Conservation (phyloP, 1,140 invertebrate genomes). For the Diuraphis noxia region DNA sequence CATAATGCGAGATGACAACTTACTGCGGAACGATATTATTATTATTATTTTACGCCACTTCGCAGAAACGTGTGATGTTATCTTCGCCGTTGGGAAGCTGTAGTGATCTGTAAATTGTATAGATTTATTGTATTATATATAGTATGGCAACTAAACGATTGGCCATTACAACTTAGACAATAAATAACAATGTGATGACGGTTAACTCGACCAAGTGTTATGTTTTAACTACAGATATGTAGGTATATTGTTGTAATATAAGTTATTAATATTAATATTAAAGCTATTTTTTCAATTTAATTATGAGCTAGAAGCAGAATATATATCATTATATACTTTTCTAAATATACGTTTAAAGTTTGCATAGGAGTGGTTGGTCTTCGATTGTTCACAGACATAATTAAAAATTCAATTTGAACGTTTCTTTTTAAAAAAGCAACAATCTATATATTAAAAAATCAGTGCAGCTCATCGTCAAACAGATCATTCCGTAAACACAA, state of each 20-base stretch:
- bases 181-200: not conserved
- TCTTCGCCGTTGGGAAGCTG: not conserved
- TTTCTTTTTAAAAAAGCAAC: not conserved
- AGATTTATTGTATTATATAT: not conserved
- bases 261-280: too few relatives aligned
- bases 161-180: not conserved
- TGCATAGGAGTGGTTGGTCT: too few relatives aligned
- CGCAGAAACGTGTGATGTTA: not conserved
- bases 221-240: not conserved
- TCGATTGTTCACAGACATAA: too few relatives aligned
- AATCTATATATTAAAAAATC: not conserved
- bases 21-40: not conserved
- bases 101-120: not conserved
- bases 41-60: not conserved
- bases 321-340: too few relatives aligned
- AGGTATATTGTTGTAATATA: too few relatives aligned
- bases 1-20: not conserved
- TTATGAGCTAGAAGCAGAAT: too few relatives aligned
- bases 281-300: too few relatives aligned
- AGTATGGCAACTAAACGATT: not conserved
- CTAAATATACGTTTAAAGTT: not conserved
- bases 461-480: not conserved
- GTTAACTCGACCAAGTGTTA: not conserved
- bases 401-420: not conserved
- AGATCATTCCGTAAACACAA: not conserved